A percentile compares a stretch with the other conserved stretches of the same genome.
These are phyloP conservation scores for Tachyglossus aculeatus DNA, from an alignment of 2,797 vertebrate genomes.

Conservation along the genomic window DNA sequence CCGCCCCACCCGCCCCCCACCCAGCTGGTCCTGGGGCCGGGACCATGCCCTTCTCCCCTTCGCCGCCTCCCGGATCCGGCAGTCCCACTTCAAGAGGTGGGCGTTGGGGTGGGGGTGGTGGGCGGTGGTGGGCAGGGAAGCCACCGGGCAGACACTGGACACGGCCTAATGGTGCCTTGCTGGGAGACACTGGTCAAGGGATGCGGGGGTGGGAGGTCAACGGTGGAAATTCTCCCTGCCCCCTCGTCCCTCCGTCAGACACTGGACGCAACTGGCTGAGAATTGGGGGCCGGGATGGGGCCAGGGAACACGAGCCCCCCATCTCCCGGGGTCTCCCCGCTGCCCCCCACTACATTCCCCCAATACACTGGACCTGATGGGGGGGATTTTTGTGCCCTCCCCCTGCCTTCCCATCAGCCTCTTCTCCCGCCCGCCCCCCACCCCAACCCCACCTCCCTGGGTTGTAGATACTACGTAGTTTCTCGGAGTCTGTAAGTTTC, in stretches of 20 bases:
- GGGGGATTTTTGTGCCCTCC: neutral
- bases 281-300: neutral
- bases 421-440: neutral
- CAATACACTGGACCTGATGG: conserved; percentile 60
- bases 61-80: neutral
- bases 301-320: neutral
- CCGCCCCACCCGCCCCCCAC: neutral
- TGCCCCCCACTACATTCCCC: neutral
- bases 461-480: conserved; percentile 34
- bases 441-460: neutral
- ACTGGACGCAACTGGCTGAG: conserved; percentile 55
- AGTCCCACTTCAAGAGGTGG: too few species aligned
- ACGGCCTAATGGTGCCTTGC: conserved; percentile 25
- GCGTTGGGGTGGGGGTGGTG: too few species aligned
- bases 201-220: too few species aligned
- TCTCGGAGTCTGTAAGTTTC: conserved; percentile 34
- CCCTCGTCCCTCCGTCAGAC: conserved; percentile 48
- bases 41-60: neutral
- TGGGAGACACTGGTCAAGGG: conserved; percentile 59
- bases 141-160: conserved; percentile 59
- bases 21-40: conserved; percentile 41
- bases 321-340: conserved; percentile 9
- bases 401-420: neutral
- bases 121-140: neutral
- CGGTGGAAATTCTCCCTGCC: conserved; percentile 1